phyloP scores from a whole-genome alignment of 2,888 invertebrate species.

The Peribatodes rhomboidaria region DNA sequence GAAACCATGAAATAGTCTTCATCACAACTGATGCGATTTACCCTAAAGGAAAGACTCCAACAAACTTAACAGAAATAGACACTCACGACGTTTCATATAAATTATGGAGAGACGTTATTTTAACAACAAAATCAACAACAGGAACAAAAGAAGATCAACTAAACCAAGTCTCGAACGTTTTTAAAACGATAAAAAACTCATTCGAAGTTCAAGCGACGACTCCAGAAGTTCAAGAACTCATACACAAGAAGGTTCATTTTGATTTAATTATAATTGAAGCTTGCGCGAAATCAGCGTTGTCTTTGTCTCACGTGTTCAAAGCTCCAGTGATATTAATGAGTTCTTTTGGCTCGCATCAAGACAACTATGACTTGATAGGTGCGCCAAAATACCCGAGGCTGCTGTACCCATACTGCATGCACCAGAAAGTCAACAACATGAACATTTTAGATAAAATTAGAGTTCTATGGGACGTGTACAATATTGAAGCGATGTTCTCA shows the following conservation, averaged over 20 bases:
- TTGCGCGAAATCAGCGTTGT: slow-evolving; percentile 56
- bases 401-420: slow-evolving; percentile 53
- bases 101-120: slow-evolving; percentile 12
- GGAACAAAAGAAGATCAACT: slow-evolving; percentile 10
- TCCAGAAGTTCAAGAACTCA: slow-evolving; percentile 25
- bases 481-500: slow-evolving; percentile 21
- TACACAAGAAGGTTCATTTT: slow-evolving; percentile 51
- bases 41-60: slow-evolving; percentile 45
- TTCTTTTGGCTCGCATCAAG: slow-evolving; percentile 58
- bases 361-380: slow-evolving; percentile 61
- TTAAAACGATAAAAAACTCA: neutral
- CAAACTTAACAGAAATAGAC: slow-evolving; percentile 49
- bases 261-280: slow-evolving; percentile 74
- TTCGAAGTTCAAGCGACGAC: slow-evolving; percentile 16
- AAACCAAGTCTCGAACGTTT: neutral
- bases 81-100: slow-evolving; percentile 28
- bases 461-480: slow-evolving; percentile 30
- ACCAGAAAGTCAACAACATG: slow-evolving; percentile 33
- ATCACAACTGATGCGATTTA: slow-evolving; percentile 64
- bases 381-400: slow-evolving; percentile 65
- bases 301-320: slow-evolving; percentile 67
- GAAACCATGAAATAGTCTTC: slow-evolving; percentile 69
- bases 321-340: slow-evolving; percentile 71
- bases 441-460: slow-evolving; percentile 27
- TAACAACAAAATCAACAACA: neutral